These are phyloP conservation scores for Eclectus roratus DNA, from an alignment of 2,113 vertebrate species.

Conservation along the genomic window DNA sequence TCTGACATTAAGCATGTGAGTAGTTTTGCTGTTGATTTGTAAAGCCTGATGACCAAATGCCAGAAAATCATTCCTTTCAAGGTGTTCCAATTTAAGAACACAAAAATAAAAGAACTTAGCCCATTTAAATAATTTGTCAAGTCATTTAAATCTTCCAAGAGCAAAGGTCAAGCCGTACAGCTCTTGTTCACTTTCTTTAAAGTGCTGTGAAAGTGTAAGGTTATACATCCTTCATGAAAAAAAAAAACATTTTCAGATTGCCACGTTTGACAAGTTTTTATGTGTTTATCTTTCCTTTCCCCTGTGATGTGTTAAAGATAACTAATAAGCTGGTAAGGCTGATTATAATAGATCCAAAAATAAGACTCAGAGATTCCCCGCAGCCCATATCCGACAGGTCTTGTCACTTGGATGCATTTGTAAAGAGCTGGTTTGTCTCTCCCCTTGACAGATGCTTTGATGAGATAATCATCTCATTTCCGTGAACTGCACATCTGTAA, in stretches of 20 bases:
- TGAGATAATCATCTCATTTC: conserved; percentile 66
- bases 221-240: background rate
- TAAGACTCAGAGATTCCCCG: conserved; percentile 17
- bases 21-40: background rate
- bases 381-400: conserved; percentile 46
- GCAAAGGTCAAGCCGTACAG: background rate
- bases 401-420: conserved; percentile 49
- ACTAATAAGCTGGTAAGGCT: conserved; percentile 25
- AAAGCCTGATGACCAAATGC: background rate
- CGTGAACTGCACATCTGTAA: conserved; percentile 55
- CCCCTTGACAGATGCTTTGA: conserved; percentile 63
- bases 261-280: background rate
- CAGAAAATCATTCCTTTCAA: background rate
- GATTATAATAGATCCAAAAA: conserved; percentile 43
- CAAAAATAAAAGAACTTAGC: background rate
- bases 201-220: background rate
- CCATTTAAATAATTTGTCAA: background rate
- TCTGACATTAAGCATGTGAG: background rate
- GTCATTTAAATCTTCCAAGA: background rate
- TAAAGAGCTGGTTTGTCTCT: conserved; percentile 57
- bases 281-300: conserved; percentile 2
- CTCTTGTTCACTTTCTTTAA: background rate
- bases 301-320: background rate
- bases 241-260: background rate
- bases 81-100: background rate